phyloP scores from a whole-genome alignment of 2,113 vertebrate genomes.

The Trichechus manatus region DNA sequence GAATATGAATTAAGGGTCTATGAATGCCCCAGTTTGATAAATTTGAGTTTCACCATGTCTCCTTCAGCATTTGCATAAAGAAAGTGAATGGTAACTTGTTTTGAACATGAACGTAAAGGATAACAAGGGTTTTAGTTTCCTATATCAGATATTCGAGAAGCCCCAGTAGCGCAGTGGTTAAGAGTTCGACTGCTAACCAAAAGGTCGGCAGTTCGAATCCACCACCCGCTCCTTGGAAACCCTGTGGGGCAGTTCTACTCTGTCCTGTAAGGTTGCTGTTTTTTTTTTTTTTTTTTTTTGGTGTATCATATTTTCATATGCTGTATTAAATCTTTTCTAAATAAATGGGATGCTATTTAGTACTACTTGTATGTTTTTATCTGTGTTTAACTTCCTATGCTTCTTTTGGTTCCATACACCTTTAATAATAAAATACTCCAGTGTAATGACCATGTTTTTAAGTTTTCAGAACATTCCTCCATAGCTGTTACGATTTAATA shows the following conservation, averaged over 20 bases:
- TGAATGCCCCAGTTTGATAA: background rate
- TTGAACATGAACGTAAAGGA: background rate
- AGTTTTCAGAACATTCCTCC: slow-evolving; percentile 1
- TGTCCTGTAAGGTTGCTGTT: too few relatives aligned
- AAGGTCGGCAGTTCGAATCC: too few relatives aligned
- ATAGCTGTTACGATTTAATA: slow-evolving; percentile 25
- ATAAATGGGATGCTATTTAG: background rate
- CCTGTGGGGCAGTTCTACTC: too few relatives aligned
- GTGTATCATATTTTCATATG: background rate
- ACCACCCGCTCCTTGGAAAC: too few relatives aligned
- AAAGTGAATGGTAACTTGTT: background rate
- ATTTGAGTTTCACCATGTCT: slow-evolving; percentile 24
- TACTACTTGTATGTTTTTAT: background rate
- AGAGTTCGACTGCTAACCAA: too few relatives aligned
- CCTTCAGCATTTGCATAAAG: background rate
- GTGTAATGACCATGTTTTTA: background rate
- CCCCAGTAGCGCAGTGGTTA: too few relatives aligned
- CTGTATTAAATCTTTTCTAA: slow-evolving; percentile 1
- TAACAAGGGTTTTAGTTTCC: slow-evolving; percentile 19
- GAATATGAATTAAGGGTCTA: background rate
- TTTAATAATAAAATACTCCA: slow-evolving; percentile 36
- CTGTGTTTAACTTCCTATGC: background rate
- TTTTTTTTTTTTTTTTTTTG: too few relatives aligned
- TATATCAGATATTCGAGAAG: background rate
- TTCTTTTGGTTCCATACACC: background rate